Base-by-base conservation (phyloP, 2,888 invertebrate species). In the Onthophagus sagittarius region DNA sequence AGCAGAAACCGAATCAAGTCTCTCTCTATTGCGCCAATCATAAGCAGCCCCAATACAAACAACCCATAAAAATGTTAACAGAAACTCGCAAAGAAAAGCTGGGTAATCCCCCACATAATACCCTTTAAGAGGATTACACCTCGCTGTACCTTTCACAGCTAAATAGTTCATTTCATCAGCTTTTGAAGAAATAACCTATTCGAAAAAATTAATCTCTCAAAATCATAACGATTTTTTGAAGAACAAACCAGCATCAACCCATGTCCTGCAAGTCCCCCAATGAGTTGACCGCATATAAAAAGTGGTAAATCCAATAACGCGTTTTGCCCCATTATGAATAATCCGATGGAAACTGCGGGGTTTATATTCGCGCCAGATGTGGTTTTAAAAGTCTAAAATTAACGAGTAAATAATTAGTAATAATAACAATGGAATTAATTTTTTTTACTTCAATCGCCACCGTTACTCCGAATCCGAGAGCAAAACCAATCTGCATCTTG, bases 1-100 rank as follows among this genome's bases (percentile, higher is more conserved):
- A 23, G 94, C 84, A 0, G 93, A 82, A 0, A 87, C 85, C 0
- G 92, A 91, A 77, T 93, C 93, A 70, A 89, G 88, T 79, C 39
- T 2, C 2, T 53, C 9, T 53, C 39, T 53, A 4, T 53, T 53
- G 9, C 39, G 7, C 39, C 39, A 53, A 53, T 53, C 39, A 53
- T 7, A 9, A 7, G 39, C 11, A 9, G 39, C 39, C 11, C 9
- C 39, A 4, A 53, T 53, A 53, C 2, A 2, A 53, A 53, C 39
- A 9, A 53, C 39, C 39, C 39, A 53, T 9, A 53, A 53, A 9
- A 53, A 53, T 9, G 39, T 9, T 53, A 53, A 7, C 1, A 53
- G 1, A 11, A 53, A 53, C 11, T 53, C 39, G 11, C 39, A 53
- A 53, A 53, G 39, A 53, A 1, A 53, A 7, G 11, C 39, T 53